Conservation (phyloP, 1,140 invertebrate species). For the Planococcus citri region DNA sequence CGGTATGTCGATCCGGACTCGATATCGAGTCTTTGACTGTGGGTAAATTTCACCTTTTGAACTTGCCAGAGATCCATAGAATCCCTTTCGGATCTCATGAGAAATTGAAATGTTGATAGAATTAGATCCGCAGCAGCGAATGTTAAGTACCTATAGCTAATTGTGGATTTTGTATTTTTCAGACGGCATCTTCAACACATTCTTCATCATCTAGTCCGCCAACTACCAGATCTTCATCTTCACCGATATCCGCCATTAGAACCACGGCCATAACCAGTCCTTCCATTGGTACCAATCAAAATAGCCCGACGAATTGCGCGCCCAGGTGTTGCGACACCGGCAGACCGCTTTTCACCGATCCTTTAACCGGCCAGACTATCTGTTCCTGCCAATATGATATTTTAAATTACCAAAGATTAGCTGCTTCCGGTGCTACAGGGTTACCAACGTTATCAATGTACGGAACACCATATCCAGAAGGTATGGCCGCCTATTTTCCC, state of each 20-base stretch:
- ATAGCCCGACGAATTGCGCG: constrained; percentile 30
- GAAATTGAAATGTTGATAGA: no score
- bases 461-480: constrained; percentile 43
- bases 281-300: constrained; percentile 27
- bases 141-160: no score
- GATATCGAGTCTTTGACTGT: no score
- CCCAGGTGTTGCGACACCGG: constrained; percentile 80
- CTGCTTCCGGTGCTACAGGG: constrained; percentile 48
- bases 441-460: constrained; percentile 72
- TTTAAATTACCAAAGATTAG: constrained; percentile 39
- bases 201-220: constrained; percentile 22
- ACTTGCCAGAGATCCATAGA: no score
- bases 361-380: constrained; percentile 78
- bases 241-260: not conserved
- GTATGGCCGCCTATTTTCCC: constrained; percentile 68
- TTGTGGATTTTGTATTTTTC: no score
- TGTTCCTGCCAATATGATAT: constrained; percentile 72
- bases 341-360: constrained; percentile 79
- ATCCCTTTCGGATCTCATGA: no score
- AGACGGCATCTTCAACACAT: constrained; percentile 23
- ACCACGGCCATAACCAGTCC: constrained; percentile 33
- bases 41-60: no score
- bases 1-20: no score
- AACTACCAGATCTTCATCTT: constrained; percentile 19
- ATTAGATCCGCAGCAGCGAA: no score